A percentile compares a stretch with the other conserved stretches of the same genome.
Evolutionary conservation across 2,113 vertebrate species (phyloP).

Genomic region (Chionomys nivalis): DNA sequence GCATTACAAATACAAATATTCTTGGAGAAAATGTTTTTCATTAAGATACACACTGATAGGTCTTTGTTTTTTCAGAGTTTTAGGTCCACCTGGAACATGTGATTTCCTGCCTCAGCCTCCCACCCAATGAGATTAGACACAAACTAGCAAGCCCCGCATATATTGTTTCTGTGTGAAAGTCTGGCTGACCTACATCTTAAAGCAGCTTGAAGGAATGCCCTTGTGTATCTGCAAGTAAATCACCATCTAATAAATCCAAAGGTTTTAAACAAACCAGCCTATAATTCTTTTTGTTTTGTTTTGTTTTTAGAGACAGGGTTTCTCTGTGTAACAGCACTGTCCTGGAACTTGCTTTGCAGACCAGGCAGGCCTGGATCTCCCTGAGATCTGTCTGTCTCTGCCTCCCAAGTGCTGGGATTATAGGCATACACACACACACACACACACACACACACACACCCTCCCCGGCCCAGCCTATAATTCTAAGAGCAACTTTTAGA

Average conservation of each 20-base stretch:
- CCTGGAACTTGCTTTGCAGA: no score
- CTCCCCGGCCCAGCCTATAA: no score
- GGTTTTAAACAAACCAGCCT: slow-evolving; percentile 41
- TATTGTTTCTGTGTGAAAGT: slow-evolving; percentile 25
- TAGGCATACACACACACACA: no score
- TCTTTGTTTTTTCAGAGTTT: neutral
- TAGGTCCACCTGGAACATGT: neutral
- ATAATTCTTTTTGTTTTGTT: no score
- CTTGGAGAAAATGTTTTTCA: slow-evolving; percentile 37
- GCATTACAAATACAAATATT: slow-evolving; percentile 20
- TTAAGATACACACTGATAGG: neutral
- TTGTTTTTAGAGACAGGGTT: no score
- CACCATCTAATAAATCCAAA: slow-evolving; percentile 8
- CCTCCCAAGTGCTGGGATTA: no score
- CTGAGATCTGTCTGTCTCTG: no score
- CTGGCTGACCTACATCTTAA: slow-evolving; percentile 19
- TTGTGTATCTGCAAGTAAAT: neutral
- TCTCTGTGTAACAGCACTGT: no score
- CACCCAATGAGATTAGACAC: neutral
- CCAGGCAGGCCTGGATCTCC: no score
- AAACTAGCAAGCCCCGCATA: no score
- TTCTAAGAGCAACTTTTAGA: slow-evolving; percentile 33
- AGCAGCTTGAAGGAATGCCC: slow-evolving; percentile 12
- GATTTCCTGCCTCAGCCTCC: neutral
- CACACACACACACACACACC: no score